These are phyloP conservation scores for Oreochromis spilurus DNA, from an alignment of 2,113 vertebrate species.

Conservation along the genomic window DNA sequence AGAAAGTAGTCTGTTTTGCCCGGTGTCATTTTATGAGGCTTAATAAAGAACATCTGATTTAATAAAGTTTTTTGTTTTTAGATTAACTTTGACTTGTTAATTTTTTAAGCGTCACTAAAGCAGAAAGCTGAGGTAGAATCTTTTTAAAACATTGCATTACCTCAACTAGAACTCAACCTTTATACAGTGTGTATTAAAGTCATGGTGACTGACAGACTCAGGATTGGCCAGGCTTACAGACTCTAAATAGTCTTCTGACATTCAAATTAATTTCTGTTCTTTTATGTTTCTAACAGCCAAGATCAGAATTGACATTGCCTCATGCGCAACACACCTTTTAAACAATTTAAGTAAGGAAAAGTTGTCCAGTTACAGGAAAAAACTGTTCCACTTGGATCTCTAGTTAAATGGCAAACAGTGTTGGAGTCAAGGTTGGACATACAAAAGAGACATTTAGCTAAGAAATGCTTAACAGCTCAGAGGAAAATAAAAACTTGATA, in stretches of 20 bases:
- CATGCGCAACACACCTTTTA: neutral
- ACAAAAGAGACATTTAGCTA: neutral
- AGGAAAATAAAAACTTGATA: neutral
- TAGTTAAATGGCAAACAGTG: neutral
- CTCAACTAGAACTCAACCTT: neutral
- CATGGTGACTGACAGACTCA: neutral
- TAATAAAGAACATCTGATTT: neutral
- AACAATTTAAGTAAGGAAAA: neutral
- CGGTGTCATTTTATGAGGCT: neutral
- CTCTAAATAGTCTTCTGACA: neutral
- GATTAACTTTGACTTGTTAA: neutral
- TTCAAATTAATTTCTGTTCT: neutral
- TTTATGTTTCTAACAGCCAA: neutral
- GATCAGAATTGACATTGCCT: neutral
- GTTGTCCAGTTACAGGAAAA: neutral
- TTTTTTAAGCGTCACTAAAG: neutral
- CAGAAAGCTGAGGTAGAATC: neutral
- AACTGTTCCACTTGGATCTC: neutral
- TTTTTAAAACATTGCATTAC: fast-evolving
- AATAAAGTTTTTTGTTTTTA: neutral
- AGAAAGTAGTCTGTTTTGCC: neutral
- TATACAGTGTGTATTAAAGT: neutral
- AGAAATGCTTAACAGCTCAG: neutral
- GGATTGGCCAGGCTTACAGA: neutral
- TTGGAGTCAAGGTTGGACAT: neutral